phyloP scores from a whole-genome alignment of 1,140 invertebrate genomes.

The Mesaphorura yosii region DNA sequence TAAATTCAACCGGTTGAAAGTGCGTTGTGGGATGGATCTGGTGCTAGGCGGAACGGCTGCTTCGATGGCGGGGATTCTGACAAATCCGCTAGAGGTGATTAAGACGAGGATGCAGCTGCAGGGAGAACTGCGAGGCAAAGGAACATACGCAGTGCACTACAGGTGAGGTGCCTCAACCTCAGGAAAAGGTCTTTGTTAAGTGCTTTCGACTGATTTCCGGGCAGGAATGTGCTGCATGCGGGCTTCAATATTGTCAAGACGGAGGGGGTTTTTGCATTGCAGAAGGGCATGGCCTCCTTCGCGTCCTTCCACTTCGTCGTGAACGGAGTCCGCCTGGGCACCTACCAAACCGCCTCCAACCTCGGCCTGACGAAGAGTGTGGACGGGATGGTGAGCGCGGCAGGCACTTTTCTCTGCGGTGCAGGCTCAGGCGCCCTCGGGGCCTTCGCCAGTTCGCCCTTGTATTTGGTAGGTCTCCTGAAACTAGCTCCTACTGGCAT shows the following conservation, averaged over 20 bases:
- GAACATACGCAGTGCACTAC: conserved; percentile 37
- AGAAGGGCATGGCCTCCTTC: conserved; percentile 76
- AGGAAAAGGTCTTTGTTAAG: neutral
- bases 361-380: conserved; percentile 54
- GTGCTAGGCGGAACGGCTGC: conserved; percentile 16
- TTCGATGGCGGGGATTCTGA: conserved; percentile 3
- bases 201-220: neutral
- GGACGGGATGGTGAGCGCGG: conserved; percentile 48
- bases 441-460: conserved; percentile 61
- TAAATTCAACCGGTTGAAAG: too few relatives aligned
- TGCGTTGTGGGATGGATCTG: too few relatives aligned
- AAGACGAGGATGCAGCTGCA: conserved; percentile 46
- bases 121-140: conserved; percentile 40
- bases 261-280: conserved; percentile 62
- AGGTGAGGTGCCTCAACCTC: conserved; percentile 11
- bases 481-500: too few relatives aligned
- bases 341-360: conserved; percentile 60
- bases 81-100: conserved; percentile 44
- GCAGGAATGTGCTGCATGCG: conserved; percentile 54
- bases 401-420: conserved; percentile 47
- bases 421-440: conserved; percentile 56
- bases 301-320: conserved; percentile 58
- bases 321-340: conserved; percentile 59
- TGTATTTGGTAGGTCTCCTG: conserved; percentile 59
- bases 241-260: conserved; percentile 50